Percentiles rank a stretch among this genome's conserved stretches.
Evolutionary conservation across 2,113 vertebrate genomes (phyloP).

Genomic region (Gambusia affinis): DNA sequence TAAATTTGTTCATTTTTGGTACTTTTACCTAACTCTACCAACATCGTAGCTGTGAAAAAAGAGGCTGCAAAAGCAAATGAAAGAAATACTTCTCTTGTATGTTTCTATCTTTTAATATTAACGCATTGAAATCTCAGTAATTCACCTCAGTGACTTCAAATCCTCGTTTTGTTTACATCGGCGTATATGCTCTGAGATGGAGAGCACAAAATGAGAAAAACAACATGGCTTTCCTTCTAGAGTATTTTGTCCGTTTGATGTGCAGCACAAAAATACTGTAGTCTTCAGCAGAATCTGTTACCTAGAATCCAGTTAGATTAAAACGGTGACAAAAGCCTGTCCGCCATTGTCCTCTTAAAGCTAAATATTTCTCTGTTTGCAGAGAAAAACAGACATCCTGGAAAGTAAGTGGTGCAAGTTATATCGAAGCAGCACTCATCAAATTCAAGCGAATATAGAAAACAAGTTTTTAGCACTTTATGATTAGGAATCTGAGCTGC

Average conservation of each 20-base stretch:
- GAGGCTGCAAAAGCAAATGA: neutral
- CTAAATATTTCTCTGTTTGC: neutral
- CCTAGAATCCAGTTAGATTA: slow-evolving; percentile 8
- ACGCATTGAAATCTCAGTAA: neutral
- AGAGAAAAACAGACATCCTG: neutral
- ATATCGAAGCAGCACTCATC: slow-evolving; percentile 22
- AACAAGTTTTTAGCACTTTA: slow-evolving; percentile 7
- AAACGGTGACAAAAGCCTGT: slow-evolving; percentile 20
- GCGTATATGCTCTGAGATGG: slow-evolving; percentile 3
- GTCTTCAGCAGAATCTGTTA: slow-evolving; percentile 10
- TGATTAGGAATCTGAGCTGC: slow-evolving; percentile 1
- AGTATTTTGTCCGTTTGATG: slow-evolving; percentile 52
- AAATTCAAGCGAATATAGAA: slow-evolving; percentile 19
- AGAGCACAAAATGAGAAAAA: slow-evolving; percentile 46
- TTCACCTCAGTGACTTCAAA: slow-evolving; percentile 9
- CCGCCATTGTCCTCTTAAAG: slow-evolving; percentile 21
- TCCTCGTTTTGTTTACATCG: slow-evolving; percentile 22
- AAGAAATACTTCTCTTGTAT: neutral
- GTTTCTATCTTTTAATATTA: neutral
- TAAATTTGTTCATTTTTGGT: neutral
- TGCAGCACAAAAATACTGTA: slow-evolving; percentile 51
- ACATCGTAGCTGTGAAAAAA: neutral
- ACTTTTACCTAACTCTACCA: neutral
- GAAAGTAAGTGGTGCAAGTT: slow-evolving; percentile 12
- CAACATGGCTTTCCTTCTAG: slow-evolving; percentile 22